These are phyloP conservation scores for Aplochiton taeniatus DNA, from an alignment of 2,797 vertebrate genomes.

Conservation along the genomic window DNA sequence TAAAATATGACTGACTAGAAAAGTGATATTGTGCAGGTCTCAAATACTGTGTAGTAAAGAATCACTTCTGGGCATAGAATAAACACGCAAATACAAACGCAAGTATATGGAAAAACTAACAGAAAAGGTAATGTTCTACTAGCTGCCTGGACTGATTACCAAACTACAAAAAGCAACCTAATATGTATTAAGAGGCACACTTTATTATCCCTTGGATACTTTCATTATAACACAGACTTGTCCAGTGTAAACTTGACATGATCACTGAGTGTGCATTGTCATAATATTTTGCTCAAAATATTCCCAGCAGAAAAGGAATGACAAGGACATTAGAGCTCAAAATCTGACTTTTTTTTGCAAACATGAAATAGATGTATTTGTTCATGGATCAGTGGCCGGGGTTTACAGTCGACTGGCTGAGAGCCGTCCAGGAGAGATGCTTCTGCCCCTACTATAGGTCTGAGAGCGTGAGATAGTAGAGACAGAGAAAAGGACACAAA, in stretches of 20 bases:
- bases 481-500: background rate
- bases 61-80: conserved; percentile 11
- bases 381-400: conserved; percentile 1
- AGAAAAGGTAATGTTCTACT: conserved; percentile 1
- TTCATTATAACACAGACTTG: conserved; percentile 1
- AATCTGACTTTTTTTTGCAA: conserved; percentile 10
- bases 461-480: conserved; percentile 32
- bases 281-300: conserved; percentile 36
- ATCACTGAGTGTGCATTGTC: too few relatives aligned
- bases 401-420: conserved; percentile 65
- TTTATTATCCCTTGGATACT: conserved; percentile 3
- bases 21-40: conserved; percentile 53
- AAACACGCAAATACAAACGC: conserved; percentile 10
- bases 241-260: background rate
- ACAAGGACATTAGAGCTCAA: background rate
- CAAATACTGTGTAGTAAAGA: conserved; percentile 6
- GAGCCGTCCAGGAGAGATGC: conserved; percentile 69
- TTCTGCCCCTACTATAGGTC: conserved; percentile 66
- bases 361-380: conserved; percentile 3
- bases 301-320: background rate
- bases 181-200: conserved; percentile 14
- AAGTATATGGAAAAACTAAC: background rate
- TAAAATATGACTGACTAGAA: conserved; percentile 16
- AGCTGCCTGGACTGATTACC: background rate
- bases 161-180: background rate